Conservation (phyloP, 2,797 vertebrate genomes). For the Simalia tracyae region DNA sequence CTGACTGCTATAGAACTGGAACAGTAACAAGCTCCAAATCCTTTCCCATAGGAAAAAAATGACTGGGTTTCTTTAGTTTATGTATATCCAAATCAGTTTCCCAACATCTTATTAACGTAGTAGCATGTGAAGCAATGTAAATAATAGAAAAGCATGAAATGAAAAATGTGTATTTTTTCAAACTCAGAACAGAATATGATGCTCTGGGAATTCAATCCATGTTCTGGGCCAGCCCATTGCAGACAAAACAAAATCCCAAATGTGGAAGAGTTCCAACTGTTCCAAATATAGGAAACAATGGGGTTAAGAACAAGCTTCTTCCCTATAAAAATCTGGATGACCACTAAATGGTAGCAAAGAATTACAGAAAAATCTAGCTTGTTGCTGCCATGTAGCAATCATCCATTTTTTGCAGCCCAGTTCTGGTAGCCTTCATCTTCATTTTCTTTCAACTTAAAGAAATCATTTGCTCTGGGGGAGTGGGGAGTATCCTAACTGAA, state of each 20-base stretch:
- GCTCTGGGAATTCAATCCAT: not conserved
- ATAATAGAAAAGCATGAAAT: not conserved
- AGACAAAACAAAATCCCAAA: not conserved
- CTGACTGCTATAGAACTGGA: not conserved
- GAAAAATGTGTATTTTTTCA: not conserved
- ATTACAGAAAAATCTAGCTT: not conserved
- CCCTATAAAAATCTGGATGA: not conserved
- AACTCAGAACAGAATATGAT: not conserved
- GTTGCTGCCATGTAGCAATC: not conserved
- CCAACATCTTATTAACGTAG: not conserved
- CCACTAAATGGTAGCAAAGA: not conserved
- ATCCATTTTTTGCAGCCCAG: not conserved
- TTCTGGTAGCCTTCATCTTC: not conserved
- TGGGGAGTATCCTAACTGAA: not conserved
- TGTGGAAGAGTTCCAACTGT: not conserved
- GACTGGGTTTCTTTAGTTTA: not conserved
- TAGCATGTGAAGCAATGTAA: not conserved
- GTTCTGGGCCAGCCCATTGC: not conserved
- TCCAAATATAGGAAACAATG: not conserved
- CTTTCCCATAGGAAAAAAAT: not conserved
- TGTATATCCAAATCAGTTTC: not conserved
- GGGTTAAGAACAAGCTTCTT: not conserved
- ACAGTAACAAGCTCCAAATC: not conserved
- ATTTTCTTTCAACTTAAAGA: not conserved
- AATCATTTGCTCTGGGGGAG: not conserved